A percentile compares a stretch with the other conserved stretches of the same genome.
phyloP scores from a whole-genome alignment of 2,797 vertebrate species.

The Molossus molossus region DNA sequence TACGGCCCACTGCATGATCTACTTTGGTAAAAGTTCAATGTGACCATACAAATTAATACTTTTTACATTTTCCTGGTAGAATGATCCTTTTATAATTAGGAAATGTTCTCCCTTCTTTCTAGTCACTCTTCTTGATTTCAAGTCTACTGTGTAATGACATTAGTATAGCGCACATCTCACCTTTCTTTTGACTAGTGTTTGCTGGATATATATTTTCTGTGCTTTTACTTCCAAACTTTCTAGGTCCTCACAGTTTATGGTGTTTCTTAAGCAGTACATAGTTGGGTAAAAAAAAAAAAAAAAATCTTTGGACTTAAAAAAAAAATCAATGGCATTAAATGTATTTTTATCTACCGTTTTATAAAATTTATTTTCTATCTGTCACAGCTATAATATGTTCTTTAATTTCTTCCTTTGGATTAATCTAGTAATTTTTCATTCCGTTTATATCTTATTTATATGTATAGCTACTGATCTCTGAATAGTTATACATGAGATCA shows the following conservation, averaged over 20 bases:
- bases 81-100: background rate
- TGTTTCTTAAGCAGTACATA: no score
- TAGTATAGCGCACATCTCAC: background rate
- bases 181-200: background rate
- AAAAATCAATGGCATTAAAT: no score
- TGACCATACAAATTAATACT: background rate
- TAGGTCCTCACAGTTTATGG: no score
- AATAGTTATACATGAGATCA: background rate
- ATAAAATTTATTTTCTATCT: background rate
- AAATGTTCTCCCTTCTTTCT: background rate
- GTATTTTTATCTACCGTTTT: no score
- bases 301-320: background rate
- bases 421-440: background rate
- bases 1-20: background rate
- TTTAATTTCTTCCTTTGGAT: background rate
- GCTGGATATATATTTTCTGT: no score
- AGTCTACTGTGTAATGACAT: background rate
- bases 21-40: background rate
- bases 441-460: background rate
- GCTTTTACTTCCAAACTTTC: no score
- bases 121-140: constrained; percentile 4
- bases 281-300: no score
- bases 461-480: background rate
- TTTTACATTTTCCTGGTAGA: background rate
- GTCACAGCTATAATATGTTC: background rate